Conservation (phyloP, 2,888 invertebrate species). For the Sinhomidia bicolor region DNA sequence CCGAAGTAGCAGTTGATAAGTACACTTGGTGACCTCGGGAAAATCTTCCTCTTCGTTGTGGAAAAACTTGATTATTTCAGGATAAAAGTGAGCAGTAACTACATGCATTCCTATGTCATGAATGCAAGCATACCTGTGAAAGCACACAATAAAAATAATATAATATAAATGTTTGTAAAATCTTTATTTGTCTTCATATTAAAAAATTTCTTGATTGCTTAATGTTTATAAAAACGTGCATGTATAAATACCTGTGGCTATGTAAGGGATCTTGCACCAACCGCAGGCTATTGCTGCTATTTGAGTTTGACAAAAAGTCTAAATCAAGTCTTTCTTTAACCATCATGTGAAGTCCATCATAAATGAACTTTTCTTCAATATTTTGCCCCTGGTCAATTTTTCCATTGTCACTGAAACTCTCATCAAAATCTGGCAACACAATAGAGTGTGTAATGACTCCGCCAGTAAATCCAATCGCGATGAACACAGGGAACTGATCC, state of each 20-base stretch:
- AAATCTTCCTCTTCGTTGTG: constrained; percentile 54
- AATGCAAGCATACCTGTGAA: constrained; percentile 70
- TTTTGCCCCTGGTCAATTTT: constrained; percentile 66
- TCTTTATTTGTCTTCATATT: too few relatives aligned
- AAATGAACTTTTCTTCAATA: constrained; percentile 73
- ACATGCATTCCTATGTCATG: constrained; percentile 76
- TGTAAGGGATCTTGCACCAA: constrained; percentile 69
- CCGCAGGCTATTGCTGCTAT: constrained; percentile 45
- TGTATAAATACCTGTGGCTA: constrained; percentile 49
- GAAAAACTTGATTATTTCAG: constrained; percentile 73
- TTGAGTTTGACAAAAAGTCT: constrained; percentile 64
- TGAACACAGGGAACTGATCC: constrained; percentile 72
- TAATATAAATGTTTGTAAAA: too few relatives aligned
- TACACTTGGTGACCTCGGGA: constrained; percentile 42
- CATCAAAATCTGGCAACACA: constrained; percentile 69
- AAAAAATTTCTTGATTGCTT: background rate
- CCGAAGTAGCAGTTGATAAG: constrained; percentile 66
- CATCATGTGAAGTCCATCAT: constrained; percentile 65
- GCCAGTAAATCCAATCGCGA: constrained; percentile 68
- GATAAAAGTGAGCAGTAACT: constrained; percentile 72
- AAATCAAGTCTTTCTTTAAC: constrained; percentile 71
- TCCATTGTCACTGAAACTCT: constrained; percentile 42
- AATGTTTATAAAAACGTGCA: background rate
- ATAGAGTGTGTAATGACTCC: constrained; percentile 71
- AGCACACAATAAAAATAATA: background rate